Evolutionary conservation across 1,140 invertebrate genomes (phyloP), one percentile per base, ranked within the genome.

Genomic region (Brachionus koreanus): DNA sequence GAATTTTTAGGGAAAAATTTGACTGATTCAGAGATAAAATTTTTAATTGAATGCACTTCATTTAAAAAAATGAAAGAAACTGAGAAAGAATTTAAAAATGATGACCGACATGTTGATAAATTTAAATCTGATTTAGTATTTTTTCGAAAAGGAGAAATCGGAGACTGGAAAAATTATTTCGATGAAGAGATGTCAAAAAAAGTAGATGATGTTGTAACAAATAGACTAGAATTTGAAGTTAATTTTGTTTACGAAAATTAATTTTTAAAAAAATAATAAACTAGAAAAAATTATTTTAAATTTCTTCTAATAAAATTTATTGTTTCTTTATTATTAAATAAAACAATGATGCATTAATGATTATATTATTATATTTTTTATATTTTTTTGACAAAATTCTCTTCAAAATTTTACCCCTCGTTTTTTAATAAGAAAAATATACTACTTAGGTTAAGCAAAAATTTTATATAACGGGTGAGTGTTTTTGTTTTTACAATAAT

Each of bases 51-150:
- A 19, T 69, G n/a, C 23, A 39, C 67, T 43, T 39, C 35, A 16
- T 69, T 69, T 43, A 43, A 69, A n/a, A 69, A 69, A 37, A 69
- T 69, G 67, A 69, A 69, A 57, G 67, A 69, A 25, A 10, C 23
- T 2, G 67, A 57, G 19, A 19, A 23, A 9, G 9, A 5, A 19
- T 10, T 43, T 4, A 43, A 37, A 39, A 39, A 9, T 33, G 67
- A 69, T 43, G 19, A 16, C 7, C 19, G 23, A 37, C 35, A 69
- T 19, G n/a, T 23, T 3, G 16, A n/a, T 19, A 19, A 16, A 23
- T 69, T 69, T 69, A 43, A 29, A 37, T 69, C 67, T 10, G 67
- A 43, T 43, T 69, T 69, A 13, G 39, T 39, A 1, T 69, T 39
- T 12, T 43, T 69, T 37, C 35, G 67, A 5, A 69, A 43, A 37